Base-by-base conservation (phyloP, 2,113 vertebrate species). In the Mesembrinibis cayennensis region DNA sequence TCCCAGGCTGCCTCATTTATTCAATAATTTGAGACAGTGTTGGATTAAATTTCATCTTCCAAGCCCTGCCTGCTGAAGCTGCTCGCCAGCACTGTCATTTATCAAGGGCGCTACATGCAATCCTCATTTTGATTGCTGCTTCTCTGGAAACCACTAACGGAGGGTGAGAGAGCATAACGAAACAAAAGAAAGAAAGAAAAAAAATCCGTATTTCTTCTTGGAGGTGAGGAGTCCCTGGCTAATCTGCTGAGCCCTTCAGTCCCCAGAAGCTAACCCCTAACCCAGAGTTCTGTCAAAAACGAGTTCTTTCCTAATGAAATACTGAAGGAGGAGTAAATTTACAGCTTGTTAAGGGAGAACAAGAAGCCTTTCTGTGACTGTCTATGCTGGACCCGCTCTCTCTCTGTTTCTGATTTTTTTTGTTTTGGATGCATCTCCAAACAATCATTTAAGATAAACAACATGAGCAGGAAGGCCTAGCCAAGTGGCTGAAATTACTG, bases 361-460 rank as follows among this genome's bases (percentile, higher is more conserved):
- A 36, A 49, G 87, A 21, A 80, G 76, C 59, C 45, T 13, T 45
- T 82, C 85, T 78, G 30, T 78, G 49, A 42, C 4, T 58, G 21
- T 42, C 55, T 71, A 1, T 2, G 8, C 66, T 77, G 61, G 84
- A 61, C 66, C 69, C 70, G 59, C 72, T 93, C 83, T 56, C 59
- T 61, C 56, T 92, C 83, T 93, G 47, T 74, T 94, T 72, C 44
- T 80, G 69, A 47, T 95, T 95, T 81, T 90, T 87, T 77, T 95
- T 93, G 52, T 92, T 96, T 95, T 97, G 93, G 96, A 95, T 92
- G 88, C 58, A 52, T 74, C 94, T 96, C 91, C 83, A 94, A 94
- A 97, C 80, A 87, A 47, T 95, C 82, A 55, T n/a, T 94, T 95
- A 93, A 94, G 90, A 89, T 95, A 93, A 97, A 96, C 91, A 92